phyloP scores from a whole-genome alignment of 1,140 invertebrate species.

The Heliconius eleuchia region DNA sequence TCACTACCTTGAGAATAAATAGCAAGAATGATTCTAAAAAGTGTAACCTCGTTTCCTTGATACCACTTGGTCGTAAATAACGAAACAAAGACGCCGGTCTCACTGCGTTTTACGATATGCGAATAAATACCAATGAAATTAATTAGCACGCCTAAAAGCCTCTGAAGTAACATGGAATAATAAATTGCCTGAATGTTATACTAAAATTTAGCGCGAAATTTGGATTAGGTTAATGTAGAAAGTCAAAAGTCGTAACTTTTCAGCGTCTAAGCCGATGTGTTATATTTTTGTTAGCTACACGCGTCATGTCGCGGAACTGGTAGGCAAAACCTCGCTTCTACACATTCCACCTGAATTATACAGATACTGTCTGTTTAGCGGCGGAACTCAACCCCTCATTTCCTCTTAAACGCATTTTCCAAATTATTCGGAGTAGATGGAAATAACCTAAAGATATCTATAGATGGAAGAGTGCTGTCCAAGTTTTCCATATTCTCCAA shows the following conservation, averaged over 20 bases:
- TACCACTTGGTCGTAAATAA: conserved; percentile 41
- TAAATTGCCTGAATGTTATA: not conserved
- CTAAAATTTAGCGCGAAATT: not conserved
- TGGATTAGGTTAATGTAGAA: conserved; percentile 5
- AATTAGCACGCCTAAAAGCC: conserved; percentile 49
- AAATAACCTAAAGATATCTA: too few species aligned
- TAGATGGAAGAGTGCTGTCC: too few species aligned
- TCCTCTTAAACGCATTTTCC: not conserved
- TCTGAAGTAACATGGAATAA: conserved; percentile 24
- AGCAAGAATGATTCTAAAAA: conserved; percentile 23
- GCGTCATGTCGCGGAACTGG: not conserved
- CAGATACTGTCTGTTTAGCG: not conserved
- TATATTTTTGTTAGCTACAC: not conserved
- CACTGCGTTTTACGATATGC: conserved; percentile 42
- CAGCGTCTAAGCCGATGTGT: not conserved
- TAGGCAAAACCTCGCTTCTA: not conserved
- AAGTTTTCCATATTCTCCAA: too few species aligned
- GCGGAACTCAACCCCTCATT: not conserved
- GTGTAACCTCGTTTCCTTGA: conserved; percentile 37
- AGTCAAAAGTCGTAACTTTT: not conserved
- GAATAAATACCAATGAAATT: conserved; percentile 49
- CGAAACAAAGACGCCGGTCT: conserved; percentile 38
- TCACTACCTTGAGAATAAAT: not conserved
- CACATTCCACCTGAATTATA: not conserved
- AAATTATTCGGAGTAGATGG: too few species aligned